phyloP scores from a whole-genome alignment of 2,888 invertebrate genomes.

The Spialia ferax region DNA sequence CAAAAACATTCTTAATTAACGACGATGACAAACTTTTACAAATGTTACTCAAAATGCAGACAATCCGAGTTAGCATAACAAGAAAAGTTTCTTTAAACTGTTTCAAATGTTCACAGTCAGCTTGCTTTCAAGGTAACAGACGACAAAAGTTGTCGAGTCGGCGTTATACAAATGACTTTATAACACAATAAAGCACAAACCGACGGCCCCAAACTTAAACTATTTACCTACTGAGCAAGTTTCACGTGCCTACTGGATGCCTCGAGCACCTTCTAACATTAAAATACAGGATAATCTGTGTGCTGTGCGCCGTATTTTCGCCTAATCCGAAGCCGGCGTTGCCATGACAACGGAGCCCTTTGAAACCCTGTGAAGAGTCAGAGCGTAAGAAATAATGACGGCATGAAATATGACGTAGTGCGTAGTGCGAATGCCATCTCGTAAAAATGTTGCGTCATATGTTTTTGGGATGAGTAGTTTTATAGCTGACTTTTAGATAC shows the following conservation, averaged over 20 bases:
- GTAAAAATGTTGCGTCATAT: slow-evolving; percentile 39
- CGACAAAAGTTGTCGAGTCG: slow-evolving; percentile 24
- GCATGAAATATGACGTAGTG: slow-evolving; percentile 66
- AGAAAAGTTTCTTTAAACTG: slow-evolving; percentile 25
- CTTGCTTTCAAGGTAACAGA: slow-evolving; percentile 15
- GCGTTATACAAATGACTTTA: slow-evolving; percentile 67
- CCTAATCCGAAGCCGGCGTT: slow-evolving; percentile 70
- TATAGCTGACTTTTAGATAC: not conserved
- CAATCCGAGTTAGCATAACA: slow-evolving; percentile 8
- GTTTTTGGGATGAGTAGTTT: slow-evolving; percentile 26
- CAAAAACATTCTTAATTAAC: slow-evolving; percentile 6
- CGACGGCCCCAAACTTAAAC: slow-evolving; percentile 63
- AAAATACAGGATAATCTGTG: slow-evolving; percentile 50
- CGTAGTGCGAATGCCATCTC: slow-evolving; percentile 47
- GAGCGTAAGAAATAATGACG: slow-evolving; percentile 77
- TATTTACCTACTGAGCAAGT: slow-evolving; percentile 77
- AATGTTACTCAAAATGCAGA: slow-evolving; percentile 13
- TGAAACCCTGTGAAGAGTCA: slow-evolving; percentile 66
- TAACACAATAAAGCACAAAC: slow-evolving; percentile 67
- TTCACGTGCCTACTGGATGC: slow-evolving; percentile 68
- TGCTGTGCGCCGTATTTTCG: slow-evolving; percentile 69
- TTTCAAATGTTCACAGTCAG: slow-evolving; percentile 13
- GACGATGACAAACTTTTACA: not conserved
- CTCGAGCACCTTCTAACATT: slow-evolving; percentile 58
- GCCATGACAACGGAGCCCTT: slow-evolving; percentile 69